Conservation (phyloP, 1,140 invertebrate genomes). For the Drosophila santomea region DNA sequence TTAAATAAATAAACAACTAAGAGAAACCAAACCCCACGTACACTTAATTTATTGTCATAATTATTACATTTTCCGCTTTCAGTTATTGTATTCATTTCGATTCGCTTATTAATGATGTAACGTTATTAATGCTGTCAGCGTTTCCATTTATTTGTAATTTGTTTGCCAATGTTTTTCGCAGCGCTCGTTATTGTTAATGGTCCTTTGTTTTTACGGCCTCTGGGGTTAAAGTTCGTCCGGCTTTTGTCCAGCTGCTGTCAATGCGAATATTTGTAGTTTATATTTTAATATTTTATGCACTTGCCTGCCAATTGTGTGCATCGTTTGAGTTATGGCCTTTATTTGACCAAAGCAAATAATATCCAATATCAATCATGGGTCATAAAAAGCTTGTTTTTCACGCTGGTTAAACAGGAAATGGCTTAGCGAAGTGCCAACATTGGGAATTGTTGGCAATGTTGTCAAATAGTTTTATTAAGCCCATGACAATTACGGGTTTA, state of each 20-base stretch:
- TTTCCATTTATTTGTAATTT: slow-evolving; percentile 58
- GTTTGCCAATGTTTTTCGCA: slow-evolving; percentile 32
- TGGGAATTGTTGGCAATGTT: not conserved
- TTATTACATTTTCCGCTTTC: slow-evolving; percentile 48
- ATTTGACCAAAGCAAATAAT: slow-evolving; percentile 42
- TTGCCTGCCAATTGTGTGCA: slow-evolving; percentile 40
- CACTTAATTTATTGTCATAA: slow-evolving; percentile 60
- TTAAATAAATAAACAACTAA: slow-evolving; percentile 28
- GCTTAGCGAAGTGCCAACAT: slow-evolving; percentile 20
- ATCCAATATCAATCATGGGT: slow-evolving; percentile 28
- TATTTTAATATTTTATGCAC: slow-evolving; percentile 39
- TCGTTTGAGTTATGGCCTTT: slow-evolving; percentile 38
- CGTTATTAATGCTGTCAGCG: slow-evolving; percentile 66
- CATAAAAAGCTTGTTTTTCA: slow-evolving; percentile 19
- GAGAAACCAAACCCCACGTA: not conserved
- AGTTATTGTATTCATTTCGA: slow-evolving; percentile 54
- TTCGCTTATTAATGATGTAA: slow-evolving; percentile 62
- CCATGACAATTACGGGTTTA: not conserved
- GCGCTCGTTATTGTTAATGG: slow-evolving; percentile 62
- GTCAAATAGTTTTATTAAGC: slow-evolving; percentile 4
- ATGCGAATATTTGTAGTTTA: slow-evolving; percentile 48
- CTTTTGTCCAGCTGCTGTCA: slow-evolving; percentile 14
- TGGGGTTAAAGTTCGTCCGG: slow-evolving; percentile 11
- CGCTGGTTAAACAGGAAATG: slow-evolving; percentile 12
- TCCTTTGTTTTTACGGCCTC: slow-evolving; percentile 38